Conservation (phyloP, 2,797 vertebrate species). For the Corythornis leucogaster region DNA sequence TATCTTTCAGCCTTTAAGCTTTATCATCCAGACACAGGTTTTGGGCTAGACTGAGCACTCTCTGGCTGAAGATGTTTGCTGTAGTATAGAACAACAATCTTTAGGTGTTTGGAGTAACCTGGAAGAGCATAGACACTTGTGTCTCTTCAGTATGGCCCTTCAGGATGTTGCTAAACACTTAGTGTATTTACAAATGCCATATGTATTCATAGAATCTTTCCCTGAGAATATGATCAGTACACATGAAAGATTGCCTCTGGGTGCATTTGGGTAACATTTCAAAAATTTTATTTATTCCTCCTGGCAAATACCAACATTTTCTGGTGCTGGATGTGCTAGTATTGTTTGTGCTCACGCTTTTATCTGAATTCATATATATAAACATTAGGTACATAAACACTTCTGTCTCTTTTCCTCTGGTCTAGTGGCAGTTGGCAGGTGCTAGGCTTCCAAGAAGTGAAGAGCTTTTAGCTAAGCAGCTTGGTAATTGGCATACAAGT, state of each 20-base stretch:
- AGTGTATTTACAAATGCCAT: not conserved
- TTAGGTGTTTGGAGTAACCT: not conserved
- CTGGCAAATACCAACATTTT: not conserved
- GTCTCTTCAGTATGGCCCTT: not conserved
- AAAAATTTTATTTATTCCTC: not conserved
- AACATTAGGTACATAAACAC: not conserved
- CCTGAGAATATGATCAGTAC: not conserved
- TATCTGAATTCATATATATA: not conserved
- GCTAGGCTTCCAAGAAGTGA: slow-evolving; percentile 7
- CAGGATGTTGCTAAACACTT: not conserved
- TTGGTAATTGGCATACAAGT: slow-evolving; percentile 57
- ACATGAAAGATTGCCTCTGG: not conserved
- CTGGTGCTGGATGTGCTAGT: not conserved
- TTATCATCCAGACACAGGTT: not conserved
- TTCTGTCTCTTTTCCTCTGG: not conserved
- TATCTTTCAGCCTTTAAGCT: not conserved
- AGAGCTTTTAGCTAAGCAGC: slow-evolving; percentile 32
- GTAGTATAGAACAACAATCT: not conserved
- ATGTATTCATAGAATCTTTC: not conserved
- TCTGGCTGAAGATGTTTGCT: not conserved
- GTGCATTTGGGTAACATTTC: not conserved
- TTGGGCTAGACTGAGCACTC: not conserved
- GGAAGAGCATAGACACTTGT: not conserved
- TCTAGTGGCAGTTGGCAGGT: slow-evolving; percentile 57
- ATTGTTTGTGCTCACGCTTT: not conserved